Evolutionary conservation across 2,113 vertebrate genomes (phyloP), one percentile per base, ranked within the genome.

Genomic region (Cololabis saira): DNA sequence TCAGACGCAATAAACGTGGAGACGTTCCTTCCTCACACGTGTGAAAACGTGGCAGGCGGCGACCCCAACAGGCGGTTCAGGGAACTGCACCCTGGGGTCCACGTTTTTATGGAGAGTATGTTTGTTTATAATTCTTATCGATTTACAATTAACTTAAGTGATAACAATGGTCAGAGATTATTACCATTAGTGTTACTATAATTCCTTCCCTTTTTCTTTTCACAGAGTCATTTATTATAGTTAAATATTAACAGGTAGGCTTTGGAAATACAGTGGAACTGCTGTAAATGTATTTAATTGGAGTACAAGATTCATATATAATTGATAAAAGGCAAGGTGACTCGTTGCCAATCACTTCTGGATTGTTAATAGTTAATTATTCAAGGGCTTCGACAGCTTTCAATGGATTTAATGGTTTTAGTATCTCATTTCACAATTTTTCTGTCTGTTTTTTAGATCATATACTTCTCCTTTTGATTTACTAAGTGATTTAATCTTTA

Each of bases 1-100:
- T 71, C 75, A 74, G 37, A 75, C 27, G 73, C 52, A 53, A 57
- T 61, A 49, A 67, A 77, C 13, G 65, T 22, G 6, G 24, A 37
- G 21, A 56, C 42, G 3, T 49, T 11, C 17, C 21, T 17, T 22
- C 7, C 21, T 0, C 62, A 1, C 44, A 0, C 2, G 13, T 16
- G 22, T 10, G 27, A 78, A 79, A 80, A 78, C 1, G 11, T 30
- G 72, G 21, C 65, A 0, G 42, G 78, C 9, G 19, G 74, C 62
- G 85, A 78, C 89, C 47, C 74, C 84, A 66, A 2, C 74, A 74
- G 83, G 82, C 0, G 4, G 0, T 0, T 0, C 2, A 0, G 13
- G 0, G 80, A 55, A 33, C 52, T 68, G 0, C 81, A 76, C 1
- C 30, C n/a, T 24, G 6, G 3, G 33, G 12, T 13, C 13, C 5